These are phyloP conservation scores for Microtus ochrogaster DNA, from an alignment of 2,113 vertebrate genomes.

Conservation along the genomic window DNA sequence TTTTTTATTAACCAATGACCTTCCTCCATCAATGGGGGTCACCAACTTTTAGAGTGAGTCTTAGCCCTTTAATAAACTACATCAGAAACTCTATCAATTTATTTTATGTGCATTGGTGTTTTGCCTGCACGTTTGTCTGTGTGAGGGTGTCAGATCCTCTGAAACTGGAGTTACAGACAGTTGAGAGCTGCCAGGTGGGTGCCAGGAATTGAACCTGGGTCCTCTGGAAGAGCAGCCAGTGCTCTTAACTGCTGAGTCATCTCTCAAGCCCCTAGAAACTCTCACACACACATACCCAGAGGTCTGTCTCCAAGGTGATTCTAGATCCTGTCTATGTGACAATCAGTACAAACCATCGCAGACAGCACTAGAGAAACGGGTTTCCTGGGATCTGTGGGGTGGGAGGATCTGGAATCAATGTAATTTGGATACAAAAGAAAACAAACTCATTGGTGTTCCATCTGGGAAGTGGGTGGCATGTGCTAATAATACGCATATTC, in stretches of 20 bases:
- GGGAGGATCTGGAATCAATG: background rate
- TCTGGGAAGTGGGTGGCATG: slow-evolving; percentile 16
- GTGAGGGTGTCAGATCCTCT: background rate
- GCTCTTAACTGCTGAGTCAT: background rate
- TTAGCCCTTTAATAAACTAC: background rate
- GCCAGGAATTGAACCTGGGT: background rate
- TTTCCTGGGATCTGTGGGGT: background rate
- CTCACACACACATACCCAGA: background rate
- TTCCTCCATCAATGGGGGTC: background rate
- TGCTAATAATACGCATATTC: slow-evolving; percentile 39
- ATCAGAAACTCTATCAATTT: background rate
- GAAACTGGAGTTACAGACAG: background rate
- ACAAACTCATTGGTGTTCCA: slow-evolving; percentile 17
- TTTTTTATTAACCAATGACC: no score
- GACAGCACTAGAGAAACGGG: background rate
- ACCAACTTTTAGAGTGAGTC: background rate
- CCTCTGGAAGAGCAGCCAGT: background rate
- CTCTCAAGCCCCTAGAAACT: background rate
- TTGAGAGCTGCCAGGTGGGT: background rate
- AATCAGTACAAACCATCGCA: background rate
- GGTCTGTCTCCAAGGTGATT: background rate
- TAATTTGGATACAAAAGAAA: slow-evolving; percentile 45
- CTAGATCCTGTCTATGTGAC: background rate
- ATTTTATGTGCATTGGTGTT: background rate
- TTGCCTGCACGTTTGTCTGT: background rate